Evolutionary conservation across 2,888 invertebrate species (phyloP).

Genomic region (Formica aserva): DNA sequence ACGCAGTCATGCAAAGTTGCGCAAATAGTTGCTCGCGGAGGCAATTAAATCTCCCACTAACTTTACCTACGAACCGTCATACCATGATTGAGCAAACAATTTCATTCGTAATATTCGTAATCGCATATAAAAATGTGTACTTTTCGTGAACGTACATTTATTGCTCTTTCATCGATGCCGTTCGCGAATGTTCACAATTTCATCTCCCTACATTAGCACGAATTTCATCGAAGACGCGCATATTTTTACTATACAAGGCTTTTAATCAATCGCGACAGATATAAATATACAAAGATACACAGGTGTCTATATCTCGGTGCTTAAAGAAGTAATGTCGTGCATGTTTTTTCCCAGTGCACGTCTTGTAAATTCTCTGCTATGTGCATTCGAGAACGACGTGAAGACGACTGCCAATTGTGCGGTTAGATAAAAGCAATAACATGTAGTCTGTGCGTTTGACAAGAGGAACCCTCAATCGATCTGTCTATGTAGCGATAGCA

Average conservation of each 20-base stretch:
- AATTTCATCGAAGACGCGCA: neutral
- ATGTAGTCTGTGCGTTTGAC: slow-evolving; percentile 30
- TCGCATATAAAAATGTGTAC: slow-evolving; percentile 29
- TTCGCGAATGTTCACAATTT: slow-evolving; percentile 1
- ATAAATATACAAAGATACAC: too few relatives aligned
- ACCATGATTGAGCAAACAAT: slow-evolving; percentile 35
- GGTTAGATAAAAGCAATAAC: slow-evolving; percentile 38
- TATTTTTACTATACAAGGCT: neutral
- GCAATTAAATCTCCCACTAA: slow-evolving; percentile 56
- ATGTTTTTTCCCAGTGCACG: neutral
- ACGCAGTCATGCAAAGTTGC: slow-evolving; percentile 1
- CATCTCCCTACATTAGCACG: neutral
- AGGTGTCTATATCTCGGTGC: neutral
- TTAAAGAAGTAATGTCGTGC: neutral
- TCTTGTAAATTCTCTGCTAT: neutral
- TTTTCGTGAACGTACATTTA: slow-evolving; percentile 19
- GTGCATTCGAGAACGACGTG: neutral
- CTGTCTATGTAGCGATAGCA: neutral
- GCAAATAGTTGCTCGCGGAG: slow-evolving; percentile 23
- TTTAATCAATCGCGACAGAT: neutral
- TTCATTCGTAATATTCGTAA: slow-evolving; percentile 41
- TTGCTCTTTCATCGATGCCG: slow-evolving; percentile 35
- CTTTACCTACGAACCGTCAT: slow-evolving; percentile 64
- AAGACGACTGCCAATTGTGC: neutral
- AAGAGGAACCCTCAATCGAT: slow-evolving; percentile 41